Conservation (phyloP, 1,140 invertebrate species). For the Drosophila nebulosa region DNA sequence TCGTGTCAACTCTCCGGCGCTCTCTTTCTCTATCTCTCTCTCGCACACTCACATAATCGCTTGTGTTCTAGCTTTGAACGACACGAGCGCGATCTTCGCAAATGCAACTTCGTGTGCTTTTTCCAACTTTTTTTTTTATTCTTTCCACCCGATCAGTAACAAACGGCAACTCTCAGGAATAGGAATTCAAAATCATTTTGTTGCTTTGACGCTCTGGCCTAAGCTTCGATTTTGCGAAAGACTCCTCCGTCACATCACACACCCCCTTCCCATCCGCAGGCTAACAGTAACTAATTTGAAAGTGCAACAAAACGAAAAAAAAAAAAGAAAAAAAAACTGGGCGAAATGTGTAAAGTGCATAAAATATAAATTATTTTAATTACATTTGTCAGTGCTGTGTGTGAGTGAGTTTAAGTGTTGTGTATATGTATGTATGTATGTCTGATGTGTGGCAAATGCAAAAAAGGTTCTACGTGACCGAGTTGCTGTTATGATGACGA, state of each 20-base stretch:
- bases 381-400: slow-evolving; percentile 33
- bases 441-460: slow-evolving; percentile 22
- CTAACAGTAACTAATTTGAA: slow-evolving; percentile 39
- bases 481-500: slow-evolving; percentile 47
- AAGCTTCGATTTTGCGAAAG: slow-evolving; percentile 15
- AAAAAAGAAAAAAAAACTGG: neutral
- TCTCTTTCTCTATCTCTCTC: neutral
- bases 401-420: slow-evolving; percentile 5
- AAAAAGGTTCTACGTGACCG: slow-evolving; percentile 64
- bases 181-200: slow-evolving; percentile 35
- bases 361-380: slow-evolving; percentile 51
- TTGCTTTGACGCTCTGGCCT: slow-evolving; percentile 44
- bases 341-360: slow-evolving; percentile 15
- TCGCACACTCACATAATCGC: slow-evolving; percentile 15
- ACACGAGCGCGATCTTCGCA: too few species aligned
- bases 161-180: slow-evolving; percentile 73
- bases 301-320: slow-evolving; percentile 12
- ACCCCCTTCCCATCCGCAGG: neutral
- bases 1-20: slow-evolving; percentile 12
- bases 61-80: slow-evolving; percentile 30
- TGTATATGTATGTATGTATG: slow-evolving; percentile 25
- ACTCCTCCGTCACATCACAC: slow-evolving; percentile 14
- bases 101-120: slow-evolving; percentile 46
- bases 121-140: slow-evolving; percentile 49
- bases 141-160: slow-evolving; percentile 59